phyloP scores from a whole-genome alignment of 2,797 vertebrate genomes.

The Peromyscus eremicus region DNA sequence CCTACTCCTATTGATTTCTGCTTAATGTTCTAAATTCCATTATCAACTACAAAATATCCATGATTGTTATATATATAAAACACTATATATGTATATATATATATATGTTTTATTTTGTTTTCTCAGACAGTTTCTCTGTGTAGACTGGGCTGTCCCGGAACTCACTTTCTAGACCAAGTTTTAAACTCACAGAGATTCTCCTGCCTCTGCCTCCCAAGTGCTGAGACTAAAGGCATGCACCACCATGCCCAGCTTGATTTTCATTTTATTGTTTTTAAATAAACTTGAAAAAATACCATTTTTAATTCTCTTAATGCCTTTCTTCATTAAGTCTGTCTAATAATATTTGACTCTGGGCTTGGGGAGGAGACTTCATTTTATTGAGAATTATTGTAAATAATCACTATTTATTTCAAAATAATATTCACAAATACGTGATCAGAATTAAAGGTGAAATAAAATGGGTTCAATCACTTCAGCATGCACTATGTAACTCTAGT shows the following conservation, averaged over 20 bases:
- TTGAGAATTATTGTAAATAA: not conserved
- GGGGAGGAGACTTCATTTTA: not conserved
- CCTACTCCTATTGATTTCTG: slow-evolving; percentile 1
- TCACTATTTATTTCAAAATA: slow-evolving; percentile 7
- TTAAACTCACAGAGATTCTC: too few species aligned
- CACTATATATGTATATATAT: too few species aligned
- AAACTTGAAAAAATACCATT: slow-evolving; percentile 13
- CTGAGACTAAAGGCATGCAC: too few species aligned
- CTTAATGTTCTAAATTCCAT: slow-evolving; percentile 14
- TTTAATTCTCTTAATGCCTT: not conserved
- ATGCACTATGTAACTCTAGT: not conserved
- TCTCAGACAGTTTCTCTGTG: too few species aligned
- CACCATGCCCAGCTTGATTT: too few species aligned
- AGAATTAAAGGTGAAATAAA: slow-evolving; percentile 42
- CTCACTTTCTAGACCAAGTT: too few species aligned
- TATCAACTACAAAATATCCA: not conserved
- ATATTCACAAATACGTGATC: not conserved
- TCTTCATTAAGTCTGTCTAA: not conserved
- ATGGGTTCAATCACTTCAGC: not conserved
- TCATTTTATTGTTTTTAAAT: slow-evolving; percentile 1
- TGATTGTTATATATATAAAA: not conserved
- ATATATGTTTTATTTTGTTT: too few species aligned
- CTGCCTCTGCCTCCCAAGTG: too few species aligned
- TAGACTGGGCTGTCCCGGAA: too few species aligned
- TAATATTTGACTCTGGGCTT: not conserved